These are phyloP conservation scores for Isurus oxyrinchus DNA, from an alignment of 2,113 vertebrate genomes.

Conservation along the genomic window DNA sequence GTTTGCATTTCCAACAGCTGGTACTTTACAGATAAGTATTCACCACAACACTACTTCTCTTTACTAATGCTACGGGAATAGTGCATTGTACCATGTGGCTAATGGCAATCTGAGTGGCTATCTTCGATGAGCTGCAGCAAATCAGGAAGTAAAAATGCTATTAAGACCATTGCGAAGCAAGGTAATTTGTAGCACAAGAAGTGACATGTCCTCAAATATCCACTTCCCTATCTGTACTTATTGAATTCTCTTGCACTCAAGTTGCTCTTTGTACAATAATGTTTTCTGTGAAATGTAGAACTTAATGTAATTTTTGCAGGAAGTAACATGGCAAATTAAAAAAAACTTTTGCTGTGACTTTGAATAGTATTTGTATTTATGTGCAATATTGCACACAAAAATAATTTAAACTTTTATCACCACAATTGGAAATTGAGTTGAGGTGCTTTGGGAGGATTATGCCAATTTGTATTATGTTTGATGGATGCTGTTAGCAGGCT, in stretches of 20 bases:
- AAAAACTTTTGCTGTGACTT: not conserved
- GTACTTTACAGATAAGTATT: not conserved
- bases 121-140: not conserved
- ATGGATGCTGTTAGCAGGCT: not conserved
- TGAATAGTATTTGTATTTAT: not conserved
- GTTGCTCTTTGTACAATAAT: not conserved
- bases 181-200: not conserved
- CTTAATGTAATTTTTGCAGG: not conserved
- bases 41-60: slow-evolving; percentile 6
- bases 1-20: slow-evolving; percentile 19
- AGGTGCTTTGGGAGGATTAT: not conserved
- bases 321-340: not conserved
- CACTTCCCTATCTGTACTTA: slow-evolving; percentile 17
- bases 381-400: not conserved
- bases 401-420: not conserved
- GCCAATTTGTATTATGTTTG: not conserved
- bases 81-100: slow-evolving; percentile 26
- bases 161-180: slow-evolving; percentile 16
- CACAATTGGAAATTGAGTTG: not conserved
- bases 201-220: not conserved
- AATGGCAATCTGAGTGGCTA: slow-evolving; percentile 34
- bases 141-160: slow-evolving; percentile 35
- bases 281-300: not conserved
- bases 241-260: not conserved
- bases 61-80: slow-evolving; percentile 18